phyloP scores from a whole-genome alignment of 2,113 vertebrate species.

The Xiphophorus maculatus region DNA sequence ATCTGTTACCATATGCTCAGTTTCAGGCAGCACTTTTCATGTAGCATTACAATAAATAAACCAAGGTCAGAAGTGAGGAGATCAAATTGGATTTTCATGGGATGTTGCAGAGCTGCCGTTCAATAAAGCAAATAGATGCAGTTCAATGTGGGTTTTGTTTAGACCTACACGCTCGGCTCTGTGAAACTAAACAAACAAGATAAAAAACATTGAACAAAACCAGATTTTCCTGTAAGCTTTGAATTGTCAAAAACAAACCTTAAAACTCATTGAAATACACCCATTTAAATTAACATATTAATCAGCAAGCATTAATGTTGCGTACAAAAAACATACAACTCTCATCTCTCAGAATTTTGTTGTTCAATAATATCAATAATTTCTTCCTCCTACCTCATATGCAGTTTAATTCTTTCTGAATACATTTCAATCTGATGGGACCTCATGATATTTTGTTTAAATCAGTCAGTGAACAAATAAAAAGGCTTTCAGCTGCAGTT shows the following conservation, averaged over 20 bases:
- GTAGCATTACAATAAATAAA: constrained; percentile 20
- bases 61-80: background rate
- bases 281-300: constrained; percentile 4
- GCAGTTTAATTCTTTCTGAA: background rate
- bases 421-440: background rate
- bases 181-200: constrained; percentile 58
- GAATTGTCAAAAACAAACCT: constrained; percentile 28
- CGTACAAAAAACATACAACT: constrained; percentile 1
- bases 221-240: constrained; percentile 42
- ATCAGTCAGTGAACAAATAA: background rate
- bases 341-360: constrained; percentile 5
- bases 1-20: background rate
- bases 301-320: background rate
- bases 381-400: background rate
- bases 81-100: background rate
- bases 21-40: constrained; percentile 1
- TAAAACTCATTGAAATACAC: background rate
- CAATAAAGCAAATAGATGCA: constrained; percentile 13
- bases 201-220: constrained; percentile 45
- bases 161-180: constrained; percentile 23
- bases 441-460: background rate
- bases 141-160: constrained; percentile 16
- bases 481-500: background rate
- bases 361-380: background rate
- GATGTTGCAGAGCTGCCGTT: background rate